Evolutionary conservation across 1,140 invertebrate species (phyloP).

Genomic region (Latrodectus geometricus): DNA sequence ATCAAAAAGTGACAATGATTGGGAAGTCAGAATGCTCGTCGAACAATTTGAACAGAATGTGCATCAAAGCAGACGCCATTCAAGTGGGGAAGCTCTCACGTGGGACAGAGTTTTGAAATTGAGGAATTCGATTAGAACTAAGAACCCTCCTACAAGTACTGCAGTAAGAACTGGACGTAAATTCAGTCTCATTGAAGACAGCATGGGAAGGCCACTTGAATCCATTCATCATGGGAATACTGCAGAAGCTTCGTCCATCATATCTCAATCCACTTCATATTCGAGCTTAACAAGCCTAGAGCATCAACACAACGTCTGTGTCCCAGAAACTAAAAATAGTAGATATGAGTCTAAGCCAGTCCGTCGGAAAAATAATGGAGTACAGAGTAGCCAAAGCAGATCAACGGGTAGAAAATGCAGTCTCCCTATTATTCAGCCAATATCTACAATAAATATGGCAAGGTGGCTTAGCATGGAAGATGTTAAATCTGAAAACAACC

Average conservation of each 20-base stretch:
- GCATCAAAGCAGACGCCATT: background rate
- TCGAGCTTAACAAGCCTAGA: conserved; percentile 42
- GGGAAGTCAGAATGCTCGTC: conserved; percentile 83
- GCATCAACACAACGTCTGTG: background rate
- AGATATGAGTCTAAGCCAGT: background rate
- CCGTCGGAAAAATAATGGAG: background rate
- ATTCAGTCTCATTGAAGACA: conserved; percentile 42
- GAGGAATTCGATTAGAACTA: conserved; percentile 8
- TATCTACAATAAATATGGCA: conserved; percentile 5
- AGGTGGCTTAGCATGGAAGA: conserved; percentile 49
- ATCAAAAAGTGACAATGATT: conserved; percentile 72
- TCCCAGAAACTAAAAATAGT: background rate
- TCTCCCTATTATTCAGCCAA: conserved; percentile 14
- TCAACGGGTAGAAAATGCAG: conserved; percentile 21
- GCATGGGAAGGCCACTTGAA: conserved; percentile 2
- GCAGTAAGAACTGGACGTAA: conserved; percentile 15
- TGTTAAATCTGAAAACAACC: conserved; percentile 17
- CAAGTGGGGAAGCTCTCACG: conserved; percentile 39
- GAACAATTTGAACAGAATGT: conserved; percentile 75
- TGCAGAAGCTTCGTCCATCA: background rate
- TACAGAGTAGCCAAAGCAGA: background rate
- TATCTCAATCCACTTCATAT: conserved; percentile 41
- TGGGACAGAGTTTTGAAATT: conserved; percentile 25
- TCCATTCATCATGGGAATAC: background rate
- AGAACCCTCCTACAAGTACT: background rate